phyloP scores from a whole-genome alignment of 2,888 invertebrate species.

The Aethes cnicana region DNA sequence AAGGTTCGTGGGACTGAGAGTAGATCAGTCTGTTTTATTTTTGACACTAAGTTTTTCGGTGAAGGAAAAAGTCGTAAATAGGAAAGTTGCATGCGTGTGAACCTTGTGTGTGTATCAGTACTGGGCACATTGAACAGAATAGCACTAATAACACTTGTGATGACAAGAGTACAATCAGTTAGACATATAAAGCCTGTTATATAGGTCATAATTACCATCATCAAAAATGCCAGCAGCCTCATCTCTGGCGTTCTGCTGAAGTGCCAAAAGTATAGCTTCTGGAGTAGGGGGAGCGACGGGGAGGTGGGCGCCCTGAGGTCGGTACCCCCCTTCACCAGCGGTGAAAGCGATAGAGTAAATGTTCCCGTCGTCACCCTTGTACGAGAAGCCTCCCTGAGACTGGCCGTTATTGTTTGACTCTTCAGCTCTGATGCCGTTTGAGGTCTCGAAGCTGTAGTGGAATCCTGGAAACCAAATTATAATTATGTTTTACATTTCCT shows the following conservation, averaged over 20 bases:
- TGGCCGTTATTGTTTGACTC: constrained; percentile 55
- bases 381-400: constrained; percentile 79
- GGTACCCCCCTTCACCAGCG: constrained; percentile 82
- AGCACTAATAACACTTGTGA: no score
- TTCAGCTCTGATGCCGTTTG: constrained; percentile 68
- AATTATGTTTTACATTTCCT: no score
- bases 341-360: constrained; percentile 78
- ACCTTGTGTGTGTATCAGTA: no score
- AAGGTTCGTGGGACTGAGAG: no score
- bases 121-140: no score
- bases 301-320: constrained; percentile 78
- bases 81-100: no score
- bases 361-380: constrained; percentile 82
- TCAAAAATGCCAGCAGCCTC: constrained; percentile 80
- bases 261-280: constrained; percentile 74
- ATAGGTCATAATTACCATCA: no score
- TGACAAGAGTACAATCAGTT: no score
- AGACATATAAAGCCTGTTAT: no score
- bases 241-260: constrained; percentile 75
- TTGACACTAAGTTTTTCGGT: no score
- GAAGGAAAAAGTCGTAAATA: no score
- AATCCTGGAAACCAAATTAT: constrained; percentile 47
- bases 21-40: no score
- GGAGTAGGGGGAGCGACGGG: constrained; percentile 83
- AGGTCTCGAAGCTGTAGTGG: constrained; percentile 67